A percentile compares a stretch with the other conserved stretches of the same genome.
These are phyloP conservation scores for Hyppa rectilinea DNA, from an alignment of 2,888 invertebrate genomes.

Conservation along the genomic window DNA sequence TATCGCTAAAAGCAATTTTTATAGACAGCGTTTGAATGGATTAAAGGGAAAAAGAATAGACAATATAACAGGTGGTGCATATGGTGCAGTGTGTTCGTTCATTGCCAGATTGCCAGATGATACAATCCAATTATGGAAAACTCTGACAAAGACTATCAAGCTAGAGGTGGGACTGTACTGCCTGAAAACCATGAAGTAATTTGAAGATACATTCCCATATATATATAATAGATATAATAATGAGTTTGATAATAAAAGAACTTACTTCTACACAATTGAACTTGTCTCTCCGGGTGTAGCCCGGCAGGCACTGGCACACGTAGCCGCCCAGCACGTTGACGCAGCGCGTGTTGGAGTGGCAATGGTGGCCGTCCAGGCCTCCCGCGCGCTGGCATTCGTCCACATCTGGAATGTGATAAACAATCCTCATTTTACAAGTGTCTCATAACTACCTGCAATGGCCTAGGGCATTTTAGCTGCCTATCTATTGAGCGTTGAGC, in stretches of 20 bases:
- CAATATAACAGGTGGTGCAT: too few relatives aligned
- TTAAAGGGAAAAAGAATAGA: too few relatives aligned
- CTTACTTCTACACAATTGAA: constrained; percentile 94
- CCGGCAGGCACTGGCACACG: constrained; percentile 95
- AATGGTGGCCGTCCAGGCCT: constrained; percentile 95
- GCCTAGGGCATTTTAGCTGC: background rate
- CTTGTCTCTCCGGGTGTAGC: constrained; percentile 94
- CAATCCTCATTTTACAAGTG: background rate
- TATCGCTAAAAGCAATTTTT: too few relatives aligned
- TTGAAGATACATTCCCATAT: too few relatives aligned
- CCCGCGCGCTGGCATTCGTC: constrained; percentile 96
- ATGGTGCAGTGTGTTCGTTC: too few relatives aligned
- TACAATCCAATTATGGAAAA: too few relatives aligned
- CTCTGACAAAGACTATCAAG: too few relatives aligned
- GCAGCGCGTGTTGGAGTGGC: constrained; percentile 95
- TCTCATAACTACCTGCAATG: background rate
- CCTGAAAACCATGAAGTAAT: too few relatives aligned
- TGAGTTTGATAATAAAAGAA: background rate
- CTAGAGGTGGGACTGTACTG: too few relatives aligned
- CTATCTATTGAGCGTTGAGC: background rate
- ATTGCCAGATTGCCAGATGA: too few relatives aligned
- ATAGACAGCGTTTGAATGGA: too few relatives aligned
- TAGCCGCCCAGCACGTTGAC: constrained; percentile 96
- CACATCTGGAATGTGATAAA: constrained; percentile 91
- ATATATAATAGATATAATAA: too few relatives aligned